These are phyloP conservation scores for Drosophila paulistorum DNA, from an alignment of 1,140 invertebrate species.

Conservation along the genomic window DNA sequence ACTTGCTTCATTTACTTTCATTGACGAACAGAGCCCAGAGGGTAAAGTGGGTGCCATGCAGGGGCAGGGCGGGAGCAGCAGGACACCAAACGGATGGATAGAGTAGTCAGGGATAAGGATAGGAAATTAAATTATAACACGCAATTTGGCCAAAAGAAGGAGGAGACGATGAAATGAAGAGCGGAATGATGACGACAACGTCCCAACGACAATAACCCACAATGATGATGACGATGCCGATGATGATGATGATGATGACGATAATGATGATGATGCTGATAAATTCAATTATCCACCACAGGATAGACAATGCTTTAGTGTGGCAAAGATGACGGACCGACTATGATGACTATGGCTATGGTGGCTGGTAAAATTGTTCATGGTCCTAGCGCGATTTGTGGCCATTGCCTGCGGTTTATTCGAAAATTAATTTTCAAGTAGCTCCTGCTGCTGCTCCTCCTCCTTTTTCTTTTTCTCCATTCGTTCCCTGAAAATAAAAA, in stretches of 20 bases:
- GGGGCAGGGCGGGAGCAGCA: neutral
- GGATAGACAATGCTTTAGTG: conserved; percentile 23
- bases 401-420: conserved; percentile 65
- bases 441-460: conserved; percentile 10
- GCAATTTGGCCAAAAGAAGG: conserved; percentile 50
- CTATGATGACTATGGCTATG: neutral
- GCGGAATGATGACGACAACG: neutral
- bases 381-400: conserved; percentile 31
- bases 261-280: conserved; percentile 34
- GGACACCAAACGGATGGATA: neutral
- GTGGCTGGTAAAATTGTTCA: neutral
- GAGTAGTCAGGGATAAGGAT: conserved; percentile 5
- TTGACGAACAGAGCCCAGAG: conserved; percentile 3
- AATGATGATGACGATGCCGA: neutral
- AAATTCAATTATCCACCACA: conserved; percentile 67
- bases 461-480: neutral
- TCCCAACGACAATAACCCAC: conserved; percentile 9
- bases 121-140: conserved; percentile 69
- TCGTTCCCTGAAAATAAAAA: neutral
- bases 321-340: neutral
- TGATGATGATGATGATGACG: conserved; percentile 16
- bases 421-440: conserved; percentile 75
- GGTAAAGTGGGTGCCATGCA: neutral
- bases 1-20: conserved; percentile 10
- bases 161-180: conserved; percentile 2